These are phyloP conservation scores for Leucoraja ocellata DNA, from an alignment of 2,797 vertebrate genomes.

Conservation along the genomic window DNA sequence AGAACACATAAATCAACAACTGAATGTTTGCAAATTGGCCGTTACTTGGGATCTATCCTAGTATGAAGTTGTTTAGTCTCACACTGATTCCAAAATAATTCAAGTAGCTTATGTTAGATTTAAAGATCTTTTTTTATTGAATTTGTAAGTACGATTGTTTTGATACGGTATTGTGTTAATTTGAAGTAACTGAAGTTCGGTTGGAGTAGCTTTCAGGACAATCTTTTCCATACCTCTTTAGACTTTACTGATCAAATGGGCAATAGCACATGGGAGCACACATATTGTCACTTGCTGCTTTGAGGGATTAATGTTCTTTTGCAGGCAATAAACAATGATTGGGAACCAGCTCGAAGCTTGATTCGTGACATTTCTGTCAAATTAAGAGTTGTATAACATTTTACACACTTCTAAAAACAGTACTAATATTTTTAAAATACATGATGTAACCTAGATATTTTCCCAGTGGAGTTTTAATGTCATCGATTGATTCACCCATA, in stretches of 20 bases:
- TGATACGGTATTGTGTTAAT: background rate
- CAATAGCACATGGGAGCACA: background rate
- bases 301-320: background rate
- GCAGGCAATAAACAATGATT: background rate
- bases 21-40: background rate
- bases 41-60: background rate
- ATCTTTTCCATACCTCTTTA: background rate
- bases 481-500: background rate
- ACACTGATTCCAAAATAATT: background rate
- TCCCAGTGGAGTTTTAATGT: background rate
- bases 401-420: background rate
- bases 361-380: background rate
- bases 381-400: background rate
- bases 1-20: no score
- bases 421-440: background rate
- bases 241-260: background rate
- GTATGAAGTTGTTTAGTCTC: background rate
- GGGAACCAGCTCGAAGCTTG: background rate
- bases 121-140: background rate
- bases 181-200: background rate
- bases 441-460: background rate
- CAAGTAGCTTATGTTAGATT: background rate
- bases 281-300: background rate
- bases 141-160: background rate
- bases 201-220: background rate